Evolutionary conservation across 2,888 invertebrate species (phyloP), one percentile per base, ranked within the genome.

Genomic region (Phyllotreta striolata): DNA sequence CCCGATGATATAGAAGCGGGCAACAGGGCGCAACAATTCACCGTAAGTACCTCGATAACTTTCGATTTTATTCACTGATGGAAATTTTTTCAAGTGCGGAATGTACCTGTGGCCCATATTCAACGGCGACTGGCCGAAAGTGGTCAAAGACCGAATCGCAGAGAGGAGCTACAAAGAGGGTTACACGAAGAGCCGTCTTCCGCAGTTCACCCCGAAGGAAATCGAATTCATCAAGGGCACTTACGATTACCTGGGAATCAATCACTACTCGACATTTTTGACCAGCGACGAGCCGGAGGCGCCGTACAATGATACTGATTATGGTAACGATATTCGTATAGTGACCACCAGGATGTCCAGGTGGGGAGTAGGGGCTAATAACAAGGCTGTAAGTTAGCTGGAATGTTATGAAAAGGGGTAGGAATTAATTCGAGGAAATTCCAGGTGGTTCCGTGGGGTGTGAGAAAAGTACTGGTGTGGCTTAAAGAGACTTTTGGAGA

Each of bases 181-280:
- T 8, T 88, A 84, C 68, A 73, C 80, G 0, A 80, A 84, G 9
- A 89, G 90, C 0, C 84, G 89, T 9, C 81, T 91, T 3, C 90
- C 90, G 0, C 76, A 75, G 60, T 88, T 90, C 73, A 87, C 87
- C 0, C 39, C 73, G 0, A 82, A 86, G 37, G 90, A 91, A 82
- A 81, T 90, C 3, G 76, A 82, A 8, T 81, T 82, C 62, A 86
- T 92, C 38, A 81, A 79, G 12, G 88, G 85, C 0, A 87, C 91
- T 0, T 83, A 84, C 1, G 92, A 94, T 76, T 91, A 89, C 78
- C 82, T 92, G 61, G 91, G 90, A 0, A 77, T 92, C 9, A 93
- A 93, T 76, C 38, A 46, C 10, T 93, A 93, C 75, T 88, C 90
- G 0, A 84, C 88, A 0, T 80, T 81, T 68, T 70, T 87, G 72